A percentile compares a stretch with the other conserved stretches of the same genome.
phyloP scores from a whole-genome alignment of 2,797 vertebrate genomes.

The Gymnoscopelus braueri region DNA sequence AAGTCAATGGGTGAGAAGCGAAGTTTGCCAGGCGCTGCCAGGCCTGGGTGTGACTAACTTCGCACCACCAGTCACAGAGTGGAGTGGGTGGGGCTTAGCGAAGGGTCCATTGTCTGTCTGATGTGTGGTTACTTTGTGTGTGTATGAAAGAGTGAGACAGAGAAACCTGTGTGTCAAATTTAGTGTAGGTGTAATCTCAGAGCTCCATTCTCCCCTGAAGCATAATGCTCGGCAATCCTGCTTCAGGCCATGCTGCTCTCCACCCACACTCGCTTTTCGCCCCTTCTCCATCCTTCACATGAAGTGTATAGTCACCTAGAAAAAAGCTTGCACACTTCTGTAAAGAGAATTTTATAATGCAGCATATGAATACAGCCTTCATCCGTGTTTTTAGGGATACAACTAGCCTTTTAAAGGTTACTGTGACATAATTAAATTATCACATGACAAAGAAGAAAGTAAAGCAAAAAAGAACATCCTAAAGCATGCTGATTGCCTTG shows the following conservation, averaged over 20 bases:
- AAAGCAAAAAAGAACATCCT: no score
- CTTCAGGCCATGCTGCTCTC: constrained; percentile 22
- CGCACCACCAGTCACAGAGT: no score
- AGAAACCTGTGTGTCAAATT: constrained; percentile 16
- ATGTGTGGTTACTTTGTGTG: constrained; percentile 4
- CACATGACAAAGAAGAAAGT: no score
- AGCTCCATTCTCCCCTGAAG: constrained; percentile 38
- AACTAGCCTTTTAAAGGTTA: no score
- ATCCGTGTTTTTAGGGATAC: constrained; percentile 33
- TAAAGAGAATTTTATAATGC: no score
- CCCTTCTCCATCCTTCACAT: constrained; percentile 25
- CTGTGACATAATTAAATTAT: no score
- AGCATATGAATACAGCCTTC: constrained; percentile 21
- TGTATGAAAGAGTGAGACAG: constrained; percentile 29
- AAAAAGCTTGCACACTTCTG: no score
- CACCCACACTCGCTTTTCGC: constrained; percentile 2
- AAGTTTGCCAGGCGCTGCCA: no score
- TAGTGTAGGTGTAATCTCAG: constrained; percentile 36
- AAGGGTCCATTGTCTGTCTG: constrained; percentile 11
- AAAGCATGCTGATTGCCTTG: no score
- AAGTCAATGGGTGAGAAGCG: no score
- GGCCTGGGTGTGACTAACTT: no score
- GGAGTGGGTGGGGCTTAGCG: no score
- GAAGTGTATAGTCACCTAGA: constrained; percentile 47
- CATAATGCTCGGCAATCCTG: constrained; percentile 35